Percentiles rank a stretch among this genome's conserved stretches.
Evolutionary conservation across 1,140 invertebrate species (phyloP).

Genomic region (Chrysopa pallens): DNA sequence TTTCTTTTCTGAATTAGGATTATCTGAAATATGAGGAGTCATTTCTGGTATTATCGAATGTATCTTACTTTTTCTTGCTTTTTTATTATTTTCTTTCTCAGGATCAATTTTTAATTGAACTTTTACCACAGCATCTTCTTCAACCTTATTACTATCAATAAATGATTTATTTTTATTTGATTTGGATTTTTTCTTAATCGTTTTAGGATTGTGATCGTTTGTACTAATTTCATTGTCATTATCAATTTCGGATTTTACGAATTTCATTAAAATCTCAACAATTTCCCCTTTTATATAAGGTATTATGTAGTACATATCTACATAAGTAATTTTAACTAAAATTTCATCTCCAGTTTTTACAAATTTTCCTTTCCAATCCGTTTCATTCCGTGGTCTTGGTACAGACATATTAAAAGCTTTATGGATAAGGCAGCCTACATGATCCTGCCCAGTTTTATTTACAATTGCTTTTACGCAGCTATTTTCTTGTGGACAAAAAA

Average conservation of each 20-base stretch:
- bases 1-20: no score
- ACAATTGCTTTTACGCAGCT: conserved; percentile 32
- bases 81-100: no score
- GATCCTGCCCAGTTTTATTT: conserved; percentile 37
- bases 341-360: conserved; percentile 35
- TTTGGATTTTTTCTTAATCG: no score
- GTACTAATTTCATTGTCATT: not conserved
- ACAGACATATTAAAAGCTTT: conserved; percentile 45
- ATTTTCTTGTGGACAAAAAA: conserved; percentile 34
- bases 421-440: conserved; percentile 41
- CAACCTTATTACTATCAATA: no score
- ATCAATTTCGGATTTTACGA: not conserved
- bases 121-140: no score
- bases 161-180: no score
- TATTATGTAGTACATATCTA: conserved; percentile 31
- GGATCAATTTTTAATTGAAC: no score
- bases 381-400: conserved; percentile 28
- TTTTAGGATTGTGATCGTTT: not conserved
- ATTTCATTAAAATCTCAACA: not conserved
- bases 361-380: conserved; percentile 34
- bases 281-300: conserved; percentile 31
- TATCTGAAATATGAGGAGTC: no score
- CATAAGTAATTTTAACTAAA: conserved; percentile 29
- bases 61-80: no score
- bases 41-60: no score